A percentile compares a stretch with the other conserved stretches of the same genome.
These are phyloP conservation scores for Cataglyphis albicans DNA, from an alignment of 2,888 invertebrate species.

Conservation along the genomic window DNA sequence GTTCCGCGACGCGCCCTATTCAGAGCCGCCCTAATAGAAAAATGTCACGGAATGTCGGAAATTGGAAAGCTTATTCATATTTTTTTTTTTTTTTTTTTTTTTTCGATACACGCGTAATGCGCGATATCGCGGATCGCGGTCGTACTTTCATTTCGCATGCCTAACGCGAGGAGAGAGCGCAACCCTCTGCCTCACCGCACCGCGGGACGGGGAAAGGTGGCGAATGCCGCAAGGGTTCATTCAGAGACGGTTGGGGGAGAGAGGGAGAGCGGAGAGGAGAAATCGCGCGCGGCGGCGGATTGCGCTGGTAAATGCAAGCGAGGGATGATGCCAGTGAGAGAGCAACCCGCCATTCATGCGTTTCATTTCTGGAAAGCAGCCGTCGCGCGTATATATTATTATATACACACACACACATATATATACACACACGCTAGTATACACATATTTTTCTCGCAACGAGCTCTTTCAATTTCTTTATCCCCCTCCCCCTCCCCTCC, in stretches of 20 bases:
- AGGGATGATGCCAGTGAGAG: conserved; percentile 24
- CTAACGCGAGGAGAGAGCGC: conserved; percentile 74
- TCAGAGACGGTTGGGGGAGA: conserved; percentile 48
- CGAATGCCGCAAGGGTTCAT: conserved; percentile 55
- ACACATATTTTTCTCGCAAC: conserved; percentile 29
- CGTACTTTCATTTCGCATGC: conserved; percentile 83
- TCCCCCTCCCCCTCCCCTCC: background rate
- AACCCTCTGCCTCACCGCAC: conserved; percentile 13
- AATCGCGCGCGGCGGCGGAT: conserved; percentile 14
- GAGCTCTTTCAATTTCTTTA: conserved; percentile 43
- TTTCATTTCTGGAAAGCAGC: conserved; percentile 76
- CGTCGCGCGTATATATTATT: conserved; percentile 14
- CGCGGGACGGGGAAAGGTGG: conserved; percentile 55
- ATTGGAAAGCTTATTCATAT: conserved; percentile 86
- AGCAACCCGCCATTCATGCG: conserved; percentile 71
- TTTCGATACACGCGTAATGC: conserved; percentile 80
- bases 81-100: conserved; percentile 69
- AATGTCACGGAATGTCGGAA: conserved; percentile 85
- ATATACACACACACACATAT: too few relatives aligned
- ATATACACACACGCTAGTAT: background rate
- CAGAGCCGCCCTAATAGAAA: conserved; percentile 84
- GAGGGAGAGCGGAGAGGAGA: conserved; percentile 26
- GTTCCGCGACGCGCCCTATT: conserved; percentile 82
- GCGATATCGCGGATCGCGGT: conserved; percentile 60
- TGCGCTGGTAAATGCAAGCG: conserved; percentile 39